These are phyloP conservation scores for Vespertilio murinus DNA, from an alignment of 2,797 vertebrate genomes.

Conservation along the genomic window DNA sequence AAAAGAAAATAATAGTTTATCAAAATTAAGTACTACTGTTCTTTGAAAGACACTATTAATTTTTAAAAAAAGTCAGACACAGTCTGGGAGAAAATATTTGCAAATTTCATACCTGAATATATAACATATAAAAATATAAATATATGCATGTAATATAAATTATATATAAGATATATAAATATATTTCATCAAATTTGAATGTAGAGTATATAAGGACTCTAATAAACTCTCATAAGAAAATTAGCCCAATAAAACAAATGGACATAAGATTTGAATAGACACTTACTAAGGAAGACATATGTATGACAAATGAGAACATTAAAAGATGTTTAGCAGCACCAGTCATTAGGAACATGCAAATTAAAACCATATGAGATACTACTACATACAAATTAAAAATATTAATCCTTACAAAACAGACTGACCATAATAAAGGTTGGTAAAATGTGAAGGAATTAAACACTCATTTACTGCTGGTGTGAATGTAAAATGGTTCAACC, in stretches of 20 bases:
- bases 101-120: neutral
- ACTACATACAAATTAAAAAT: neutral
- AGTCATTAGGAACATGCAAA: neutral
- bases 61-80: neutral
- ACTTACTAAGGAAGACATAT: neutral
- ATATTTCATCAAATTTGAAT: neutral
- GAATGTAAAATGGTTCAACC: neutral
- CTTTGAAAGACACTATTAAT: neutral
- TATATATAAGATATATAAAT: neutral
- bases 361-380: neutral
- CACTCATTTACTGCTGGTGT: neutral
- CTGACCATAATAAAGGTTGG: neutral
- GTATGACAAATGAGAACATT: neutral
- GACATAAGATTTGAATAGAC: neutral
- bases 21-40: neutral
- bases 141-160: neutral
- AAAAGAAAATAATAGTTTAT: neutral
- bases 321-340: neutral
- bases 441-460: neutral
- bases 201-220: neutral
- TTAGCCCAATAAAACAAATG: neutral
- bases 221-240: neutral
- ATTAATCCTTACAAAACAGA: neutral
- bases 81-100: neutral
- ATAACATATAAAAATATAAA: neutral